These are phyloP conservation scores for Limanda limanda DNA, from an alignment of 2,113 vertebrate genomes.

Conservation along the genomic window DNA sequence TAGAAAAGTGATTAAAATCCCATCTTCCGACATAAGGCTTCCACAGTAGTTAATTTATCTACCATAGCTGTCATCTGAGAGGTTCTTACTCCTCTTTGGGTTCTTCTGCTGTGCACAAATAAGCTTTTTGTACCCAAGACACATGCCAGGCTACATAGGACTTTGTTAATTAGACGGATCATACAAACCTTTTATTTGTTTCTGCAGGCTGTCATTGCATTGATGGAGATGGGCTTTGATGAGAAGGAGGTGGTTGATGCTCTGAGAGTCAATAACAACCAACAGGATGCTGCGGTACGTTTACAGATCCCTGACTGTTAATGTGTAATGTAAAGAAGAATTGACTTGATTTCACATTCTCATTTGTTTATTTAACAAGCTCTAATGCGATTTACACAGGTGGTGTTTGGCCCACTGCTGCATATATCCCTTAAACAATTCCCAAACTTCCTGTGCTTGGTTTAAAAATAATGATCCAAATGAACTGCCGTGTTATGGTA, in stretches of 20 bases:
- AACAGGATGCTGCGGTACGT: conserved; percentile 95
- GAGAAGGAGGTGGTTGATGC: conserved; percentile 97
- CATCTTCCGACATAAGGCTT: background rate
- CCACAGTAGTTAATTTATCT: background rate
- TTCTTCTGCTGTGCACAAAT: no score
- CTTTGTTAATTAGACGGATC: background rate
- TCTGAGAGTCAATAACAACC: conserved; percentile 96
- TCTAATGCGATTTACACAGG: no score
- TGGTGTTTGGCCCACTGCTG: no score
- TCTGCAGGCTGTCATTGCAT: conserved; percentile 90
- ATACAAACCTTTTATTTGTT: background rate
- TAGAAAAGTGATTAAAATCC: conserved; percentile 1
- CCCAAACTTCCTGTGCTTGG: background rate
- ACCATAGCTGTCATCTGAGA: no score
- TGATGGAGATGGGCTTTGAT: conserved; percentile 99
- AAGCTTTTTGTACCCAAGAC: no score
- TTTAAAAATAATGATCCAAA: background rate
- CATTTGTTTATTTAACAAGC: no score
- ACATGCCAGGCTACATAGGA: background rate
- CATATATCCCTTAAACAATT: no score
- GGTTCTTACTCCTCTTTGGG: no score
- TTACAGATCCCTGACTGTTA: background rate
- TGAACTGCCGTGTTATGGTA: background rate
- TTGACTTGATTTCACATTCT: no score
- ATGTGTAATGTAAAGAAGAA: background rate